Evolutionary conservation across 2,113 vertebrate species (phyloP), one percentile per base, ranked within the genome.

Genomic region (Procavia capensis): DNA sequence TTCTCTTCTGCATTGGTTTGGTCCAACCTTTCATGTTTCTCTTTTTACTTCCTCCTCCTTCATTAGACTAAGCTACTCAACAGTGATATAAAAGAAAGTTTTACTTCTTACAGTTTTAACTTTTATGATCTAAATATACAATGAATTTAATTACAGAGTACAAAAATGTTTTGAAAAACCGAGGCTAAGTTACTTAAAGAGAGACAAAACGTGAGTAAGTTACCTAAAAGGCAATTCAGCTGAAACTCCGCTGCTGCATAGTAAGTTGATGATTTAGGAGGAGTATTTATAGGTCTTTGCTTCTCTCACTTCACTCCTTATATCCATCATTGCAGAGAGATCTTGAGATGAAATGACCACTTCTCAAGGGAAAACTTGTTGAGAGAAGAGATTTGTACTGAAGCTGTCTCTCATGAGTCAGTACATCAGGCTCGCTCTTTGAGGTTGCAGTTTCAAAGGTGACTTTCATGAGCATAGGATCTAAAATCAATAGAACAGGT

Each of bases 401-500:
- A 87, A 76, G 63, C 2, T 47, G 1, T 64, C 7, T 25, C 39
- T 20, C 24, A 72, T 24, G 47, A 81, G n/a, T 92, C 31, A 79
- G 0, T 72, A 1, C 61, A 79, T 50, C 2, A 54, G 9, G 2
- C 5, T 63, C 14, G 88, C 88, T 57, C 20, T 75, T 82, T 85
- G n/a, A 63, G 20, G 9, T 25, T 75, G 6, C 81, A 88, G 2
- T 70, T 92, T 85, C 39, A 41, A 83, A 76, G 17, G 50, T 75
- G 66, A 61, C 39, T 91, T 95, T 83, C 22, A 68, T 5, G 6
- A 78, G 31, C 3, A 4, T 39, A 94, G 19, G 22, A 20, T 81
- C 20, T 95, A 36, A 83, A 75, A 94, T 92, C 43, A 89, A 43
- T 10, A 91, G 95, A 96, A 97, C 91, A 95, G 57, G 54, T 72